phyloP scores from a whole-genome alignment of 2,113 vertebrate genomes.

The Phyllopteryx taeniolatus region DNA sequence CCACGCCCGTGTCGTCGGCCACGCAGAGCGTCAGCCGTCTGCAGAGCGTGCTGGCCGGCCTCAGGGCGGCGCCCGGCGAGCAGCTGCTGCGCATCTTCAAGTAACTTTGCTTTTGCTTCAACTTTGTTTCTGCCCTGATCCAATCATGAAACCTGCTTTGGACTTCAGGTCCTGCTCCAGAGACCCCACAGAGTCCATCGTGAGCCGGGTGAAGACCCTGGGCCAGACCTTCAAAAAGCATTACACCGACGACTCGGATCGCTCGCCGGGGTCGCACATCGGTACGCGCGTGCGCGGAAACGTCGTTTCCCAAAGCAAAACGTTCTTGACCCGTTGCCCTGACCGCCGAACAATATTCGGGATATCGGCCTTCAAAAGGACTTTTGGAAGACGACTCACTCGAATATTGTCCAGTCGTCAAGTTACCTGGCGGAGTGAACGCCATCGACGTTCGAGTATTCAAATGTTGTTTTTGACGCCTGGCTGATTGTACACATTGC shows the following conservation, averaged over 20 bases:
- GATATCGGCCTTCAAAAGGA: too few species aligned
- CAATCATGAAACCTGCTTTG: not conserved
- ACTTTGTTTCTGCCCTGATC: not conserved
- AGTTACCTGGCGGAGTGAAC: too few species aligned
- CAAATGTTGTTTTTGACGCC: too few species aligned
- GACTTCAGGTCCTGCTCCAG: conserved; percentile 81
- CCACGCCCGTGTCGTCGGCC: conserved; percentile 91
- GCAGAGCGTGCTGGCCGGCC: conserved; percentile 86
- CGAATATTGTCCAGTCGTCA: too few species aligned
- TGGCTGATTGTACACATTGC: too few species aligned
- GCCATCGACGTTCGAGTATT: too few species aligned
- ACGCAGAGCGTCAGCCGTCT: conserved; percentile 92
- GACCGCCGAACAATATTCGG: too few species aligned
- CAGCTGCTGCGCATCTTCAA: conserved; percentile 81
- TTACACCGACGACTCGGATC: conserved; percentile 85
- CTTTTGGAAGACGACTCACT: too few species aligned
- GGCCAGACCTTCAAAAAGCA: conserved; percentile 85
- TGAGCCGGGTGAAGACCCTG: conserved; percentile 78
- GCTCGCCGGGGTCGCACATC: conserved; percentile 87
- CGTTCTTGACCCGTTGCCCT: too few species aligned
- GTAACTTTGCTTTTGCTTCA: conserved; percentile 63
- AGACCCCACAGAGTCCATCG: conserved; percentile 80
- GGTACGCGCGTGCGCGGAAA: conserved; percentile 51
- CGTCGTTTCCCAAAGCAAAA: too few species aligned
- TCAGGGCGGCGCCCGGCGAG: conserved; percentile 84